A percentile compares a stretch with the other conserved stretches of the same genome.
phyloP scores from a whole-genome alignment of 1,140 invertebrate species.

The Solen grandis region DNA sequence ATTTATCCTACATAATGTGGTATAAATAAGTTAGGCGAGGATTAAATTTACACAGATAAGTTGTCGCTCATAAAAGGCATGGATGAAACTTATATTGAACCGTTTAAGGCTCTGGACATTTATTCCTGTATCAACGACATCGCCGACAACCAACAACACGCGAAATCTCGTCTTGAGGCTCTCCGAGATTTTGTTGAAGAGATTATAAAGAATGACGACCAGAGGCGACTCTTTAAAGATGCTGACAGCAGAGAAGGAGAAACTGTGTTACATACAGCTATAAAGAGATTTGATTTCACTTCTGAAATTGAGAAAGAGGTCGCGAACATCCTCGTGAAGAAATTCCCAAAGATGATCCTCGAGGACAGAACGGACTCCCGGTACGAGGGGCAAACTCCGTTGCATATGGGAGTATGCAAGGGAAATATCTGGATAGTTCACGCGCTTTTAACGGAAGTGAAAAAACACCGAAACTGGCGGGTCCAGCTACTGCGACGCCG shows the following conservation, averaged over 20 bases:
- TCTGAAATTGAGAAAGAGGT: conserved; percentile 42
- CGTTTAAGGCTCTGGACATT: too few relatives aligned
- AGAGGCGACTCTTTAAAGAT: too few relatives aligned
- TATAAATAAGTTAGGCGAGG: too few relatives aligned
- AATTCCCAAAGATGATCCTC: conserved; percentile 53
- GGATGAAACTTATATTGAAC: too few relatives aligned
- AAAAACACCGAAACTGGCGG: conserved; percentile 13
- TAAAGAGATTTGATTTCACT: conserved; percentile 39
- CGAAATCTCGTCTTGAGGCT: too few relatives aligned
- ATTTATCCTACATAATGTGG: too few relatives aligned
- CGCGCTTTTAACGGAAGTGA: conserved; percentile 30
- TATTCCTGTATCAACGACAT: too few relatives aligned
- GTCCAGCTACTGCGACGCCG: conserved; percentile 39
- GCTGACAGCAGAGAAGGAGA: conserved; percentile 52
- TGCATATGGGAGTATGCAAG: conserved; percentile 68
- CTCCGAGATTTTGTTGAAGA: too few relatives aligned
- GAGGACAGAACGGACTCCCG: conserved; percentile 35
- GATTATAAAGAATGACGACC: too few relatives aligned
- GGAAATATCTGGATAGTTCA: conserved; percentile 55
- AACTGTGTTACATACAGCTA: conserved; percentile 59
- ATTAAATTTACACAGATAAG: too few relatives aligned
- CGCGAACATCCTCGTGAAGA: conserved; percentile 34
- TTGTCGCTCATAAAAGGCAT: too few relatives aligned
- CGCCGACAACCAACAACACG: too few relatives aligned
- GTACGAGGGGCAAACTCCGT: conserved; percentile 67